These are phyloP conservation scores for Pocillopora meandrina DNA, from an alignment of 92 coral and sea anemone species.

Conservation along the genomic window DNA sequence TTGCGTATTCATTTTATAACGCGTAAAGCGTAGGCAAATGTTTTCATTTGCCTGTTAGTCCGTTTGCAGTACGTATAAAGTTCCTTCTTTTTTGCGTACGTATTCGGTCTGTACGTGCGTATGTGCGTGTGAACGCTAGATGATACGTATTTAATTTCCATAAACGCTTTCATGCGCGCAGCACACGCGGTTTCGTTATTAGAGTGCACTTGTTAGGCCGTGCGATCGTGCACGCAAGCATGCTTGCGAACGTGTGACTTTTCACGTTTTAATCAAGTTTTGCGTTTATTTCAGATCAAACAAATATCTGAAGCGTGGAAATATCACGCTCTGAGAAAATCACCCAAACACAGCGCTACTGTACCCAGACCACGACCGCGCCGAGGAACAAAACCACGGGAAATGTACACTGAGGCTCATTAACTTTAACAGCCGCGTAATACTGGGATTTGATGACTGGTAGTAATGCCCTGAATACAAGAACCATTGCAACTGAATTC, in stretches of 20 bases:
- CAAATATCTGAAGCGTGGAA: conserved; percentile 98
- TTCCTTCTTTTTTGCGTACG: neutral
- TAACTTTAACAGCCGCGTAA: neutral
- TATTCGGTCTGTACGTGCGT: neutral
- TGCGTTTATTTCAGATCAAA: conserved; percentile 61
- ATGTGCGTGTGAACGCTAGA: neutral
- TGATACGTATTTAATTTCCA: too few relatives aligned
- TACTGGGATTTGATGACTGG: neutral
- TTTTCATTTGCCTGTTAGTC: neutral
- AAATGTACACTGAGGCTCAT: conserved; percentile 40
- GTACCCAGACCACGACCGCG: conserved; percentile 72
- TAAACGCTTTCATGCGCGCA: too few relatives aligned
- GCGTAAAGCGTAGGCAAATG: too few relatives aligned
- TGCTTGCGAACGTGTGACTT: neutral
- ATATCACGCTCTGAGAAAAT: conserved; percentile 87
- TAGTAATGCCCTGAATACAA: too few relatives aligned
- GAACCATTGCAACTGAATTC: too few relatives aligned
- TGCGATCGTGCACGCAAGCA: neutral
- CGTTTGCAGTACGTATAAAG: neutral
- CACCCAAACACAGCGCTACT: conserved; percentile 69
- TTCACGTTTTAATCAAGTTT: neutral
- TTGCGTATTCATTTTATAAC: too few relatives aligned
- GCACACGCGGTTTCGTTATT: too few relatives aligned
- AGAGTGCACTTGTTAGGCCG: too few relatives aligned
- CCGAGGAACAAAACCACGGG: conserved; percentile 80